Conservation (phyloP, 1,140 invertebrate species). For the Aleiodes sp. region DNA sequence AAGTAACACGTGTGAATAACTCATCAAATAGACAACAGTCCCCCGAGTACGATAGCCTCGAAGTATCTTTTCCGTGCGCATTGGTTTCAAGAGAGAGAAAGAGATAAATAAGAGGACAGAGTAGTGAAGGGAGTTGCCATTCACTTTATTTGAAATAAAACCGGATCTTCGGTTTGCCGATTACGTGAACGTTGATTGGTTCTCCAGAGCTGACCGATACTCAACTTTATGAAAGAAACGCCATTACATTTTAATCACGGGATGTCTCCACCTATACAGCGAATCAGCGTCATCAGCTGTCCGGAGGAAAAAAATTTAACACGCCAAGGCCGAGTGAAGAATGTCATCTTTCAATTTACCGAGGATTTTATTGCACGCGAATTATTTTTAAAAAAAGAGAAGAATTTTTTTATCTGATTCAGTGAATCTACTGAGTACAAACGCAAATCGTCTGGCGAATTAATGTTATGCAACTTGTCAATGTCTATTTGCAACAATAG, state of each 20-base stretch:
- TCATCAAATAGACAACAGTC: too few relatives aligned
- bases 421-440: neutral
- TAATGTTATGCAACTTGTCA: slow-evolving; percentile 10
- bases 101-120: too few relatives aligned
- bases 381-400: too few relatives aligned
- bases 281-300: neutral
- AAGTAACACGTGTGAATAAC: too few relatives aligned
- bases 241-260: slow-evolving; percentile 30
- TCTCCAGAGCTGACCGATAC: slow-evolving; percentile 21
- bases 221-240: slow-evolving; percentile 16
- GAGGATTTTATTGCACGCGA: neutral
- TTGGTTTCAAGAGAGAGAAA: too few relatives aligned
- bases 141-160: too few relatives aligned
- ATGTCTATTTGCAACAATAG: neutral
- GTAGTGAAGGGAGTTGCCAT: neutral
- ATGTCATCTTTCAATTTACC: slow-evolving; percentile 11
- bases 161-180: slow-evolving; percentile 42
- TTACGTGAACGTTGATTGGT: slow-evolving; percentile 34
- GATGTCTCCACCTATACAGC: slow-evolving; percentile 33
- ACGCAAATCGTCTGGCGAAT: neutral
- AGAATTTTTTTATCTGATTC: too few relatives aligned
- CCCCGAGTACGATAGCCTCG: too few relatives aligned
- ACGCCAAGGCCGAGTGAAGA: slow-evolving; percentile 25
- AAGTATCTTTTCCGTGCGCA: too few relatives aligned
- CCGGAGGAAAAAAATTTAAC: too few relatives aligned